Evolutionary conservation across 2,113 vertebrate genomes (phyloP).

Genomic region (Elephas maximus): DNA sequence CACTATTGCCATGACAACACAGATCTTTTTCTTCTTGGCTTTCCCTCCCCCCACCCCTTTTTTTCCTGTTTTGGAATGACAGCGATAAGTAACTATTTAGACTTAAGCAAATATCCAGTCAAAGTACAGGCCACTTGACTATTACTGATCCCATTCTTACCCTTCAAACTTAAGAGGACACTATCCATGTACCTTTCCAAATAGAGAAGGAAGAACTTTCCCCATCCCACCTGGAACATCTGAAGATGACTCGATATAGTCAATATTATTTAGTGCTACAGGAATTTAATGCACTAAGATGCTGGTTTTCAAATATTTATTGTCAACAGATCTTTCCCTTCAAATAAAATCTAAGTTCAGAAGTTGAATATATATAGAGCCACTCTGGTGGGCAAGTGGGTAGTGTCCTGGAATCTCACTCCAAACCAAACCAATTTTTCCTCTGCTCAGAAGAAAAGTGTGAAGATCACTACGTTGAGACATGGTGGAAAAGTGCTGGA

Average conservation of each 20-base stretch:
- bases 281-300: neutral
- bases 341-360: neutral
- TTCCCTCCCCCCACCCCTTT: neutral
- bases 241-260: neutral
- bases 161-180: neutral
- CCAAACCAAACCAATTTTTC: neutral
- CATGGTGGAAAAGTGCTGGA: neutral
- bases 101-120: constrained; percentile 70
- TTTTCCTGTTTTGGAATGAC: constrained; percentile 79
- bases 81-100: constrained; percentile 79
- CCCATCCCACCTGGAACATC: neutral
- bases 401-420: neutral
- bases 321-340: neutral
- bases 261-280: neutral
- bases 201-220: neutral
- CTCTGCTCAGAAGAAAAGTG: neutral
- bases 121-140: constrained; percentile 33
- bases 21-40: constrained; percentile 66
- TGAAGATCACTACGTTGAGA: neutral
- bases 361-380: neutral
- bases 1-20: constrained; percentile 91
- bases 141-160: neutral
- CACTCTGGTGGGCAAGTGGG: neutral
- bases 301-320: neutral
- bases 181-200: neutral